A percentile compares a stretch with the other conserved stretches of the same genome.
phyloP scores from a whole-genome alignment of 2,797 vertebrate genomes.

The Pseudochirops cupreus region DNA sequence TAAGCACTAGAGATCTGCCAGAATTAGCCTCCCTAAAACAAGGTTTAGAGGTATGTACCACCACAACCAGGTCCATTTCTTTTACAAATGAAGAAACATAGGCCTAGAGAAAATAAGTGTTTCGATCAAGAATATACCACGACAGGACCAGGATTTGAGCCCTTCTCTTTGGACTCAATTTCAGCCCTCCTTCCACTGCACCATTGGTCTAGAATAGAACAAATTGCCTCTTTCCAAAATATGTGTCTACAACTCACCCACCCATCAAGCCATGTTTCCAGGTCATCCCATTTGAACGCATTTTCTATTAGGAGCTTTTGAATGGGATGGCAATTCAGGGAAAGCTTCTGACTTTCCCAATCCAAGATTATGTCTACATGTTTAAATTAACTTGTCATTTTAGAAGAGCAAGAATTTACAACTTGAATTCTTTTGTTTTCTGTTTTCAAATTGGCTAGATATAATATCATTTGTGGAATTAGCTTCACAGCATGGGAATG shows the following conservation, averaged over 20 bases:
- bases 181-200: not conserved
- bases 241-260: not conserved
- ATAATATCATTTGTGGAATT: slow-evolving; percentile 58
- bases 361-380: slow-evolving; percentile 61
- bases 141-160: not conserved
- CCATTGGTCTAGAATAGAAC: not conserved
- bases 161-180: not conserved
- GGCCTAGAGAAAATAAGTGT: not conserved
- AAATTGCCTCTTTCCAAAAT: not conserved
- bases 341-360: slow-evolving; percentile 30
- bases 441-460: slow-evolving; percentile 54
- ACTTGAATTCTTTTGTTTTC: slow-evolving; percentile 56
- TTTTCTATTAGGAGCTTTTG: not conserved
- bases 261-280: not conserved
- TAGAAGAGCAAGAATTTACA: slow-evolving; percentile 63
- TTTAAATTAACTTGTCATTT: slow-evolving; percentile 67
- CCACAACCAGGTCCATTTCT: not conserved
- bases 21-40: not conserved
- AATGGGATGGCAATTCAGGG: not conserved
- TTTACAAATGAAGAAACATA: not conserved
- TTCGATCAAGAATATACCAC: not conserved
- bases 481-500: slow-evolving; percentile 48
- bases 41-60: not conserved
- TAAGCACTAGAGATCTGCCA: not conserved
- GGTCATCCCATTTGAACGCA: not conserved